These are phyloP conservation scores for Trididemnum clinides DNA, from an alignment of 23 tunicate genomes.

Conservation along the genomic window DNA sequence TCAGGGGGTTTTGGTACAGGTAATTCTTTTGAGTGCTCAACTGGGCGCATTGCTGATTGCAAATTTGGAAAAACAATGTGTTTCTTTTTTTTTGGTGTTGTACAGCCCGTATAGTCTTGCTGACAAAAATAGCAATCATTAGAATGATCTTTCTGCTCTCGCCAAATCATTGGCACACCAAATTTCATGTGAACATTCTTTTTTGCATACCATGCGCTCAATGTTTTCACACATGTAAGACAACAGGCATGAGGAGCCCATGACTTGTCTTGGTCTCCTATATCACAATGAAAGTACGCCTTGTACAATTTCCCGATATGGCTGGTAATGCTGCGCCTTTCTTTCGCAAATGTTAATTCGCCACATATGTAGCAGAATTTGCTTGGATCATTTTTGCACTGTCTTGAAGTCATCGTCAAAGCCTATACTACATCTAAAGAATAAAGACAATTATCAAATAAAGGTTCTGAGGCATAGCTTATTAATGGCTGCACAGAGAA, in stretches of 20 bases:
- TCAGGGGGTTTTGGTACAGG: slow-evolving; percentile 2
- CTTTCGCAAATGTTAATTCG: slow-evolving; percentile 16
- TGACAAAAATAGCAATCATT: slow-evolving; percentile 15
- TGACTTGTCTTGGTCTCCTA: slow-evolving; percentile 8
- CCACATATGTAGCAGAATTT: slow-evolving; percentile 3
- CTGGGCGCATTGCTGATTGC: slow-evolving; percentile 13
- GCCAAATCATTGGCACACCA: slow-evolving; percentile 19
- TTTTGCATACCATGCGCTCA: slow-evolving; percentile 10
- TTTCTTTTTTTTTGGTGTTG: neutral
- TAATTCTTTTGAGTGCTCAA: slow-evolving; percentile 11
- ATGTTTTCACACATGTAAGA: slow-evolving; percentile 13
- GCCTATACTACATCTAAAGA: neutral
- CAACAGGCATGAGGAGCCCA: slow-evolving; percentile 18
- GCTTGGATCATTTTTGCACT: slow-evolving; percentile 18
- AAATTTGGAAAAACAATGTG: slow-evolving; percentile 7
- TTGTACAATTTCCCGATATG: slow-evolving; percentile 7
- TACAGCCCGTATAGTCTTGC: slow-evolving; percentile 1
- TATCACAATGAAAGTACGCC: slow-evolving; percentile 18
- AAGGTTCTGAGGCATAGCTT: neutral
- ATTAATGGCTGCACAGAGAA: neutral
- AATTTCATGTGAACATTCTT: slow-evolving; percentile 6
- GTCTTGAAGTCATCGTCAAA: slow-evolving; percentile 9
- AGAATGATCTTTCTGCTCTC: slow-evolving; percentile 14
- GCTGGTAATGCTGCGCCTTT: slow-evolving; percentile 6
- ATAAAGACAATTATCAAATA: neutral